These are phyloP conservation scores for Tyrophagus putrescentiae DNA, from an alignment of 1,140 invertebrate genomes.

Conservation along the genomic window DNA sequence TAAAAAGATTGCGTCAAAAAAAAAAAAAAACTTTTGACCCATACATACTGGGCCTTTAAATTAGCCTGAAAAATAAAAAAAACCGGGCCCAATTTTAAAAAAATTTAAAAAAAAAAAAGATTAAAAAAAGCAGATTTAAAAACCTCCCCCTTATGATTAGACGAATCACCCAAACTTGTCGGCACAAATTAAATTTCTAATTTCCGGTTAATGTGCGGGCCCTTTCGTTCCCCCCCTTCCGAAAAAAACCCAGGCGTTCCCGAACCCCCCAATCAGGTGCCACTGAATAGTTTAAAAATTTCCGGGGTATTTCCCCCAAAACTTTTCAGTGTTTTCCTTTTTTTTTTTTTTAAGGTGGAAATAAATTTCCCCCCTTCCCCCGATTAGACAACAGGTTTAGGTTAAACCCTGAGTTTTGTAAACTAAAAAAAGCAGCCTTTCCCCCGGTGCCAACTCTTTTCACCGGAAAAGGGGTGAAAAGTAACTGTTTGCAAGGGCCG, in stretches of 20 bases:
- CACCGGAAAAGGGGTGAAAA: constrained; percentile 83
- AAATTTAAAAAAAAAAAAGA: no score
- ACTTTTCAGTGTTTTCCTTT: constrained; percentile 77
- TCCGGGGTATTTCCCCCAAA: constrained; percentile 96
- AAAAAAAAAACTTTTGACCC: constrained; percentile 53
- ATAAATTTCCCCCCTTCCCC: no score
- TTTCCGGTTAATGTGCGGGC: constrained; percentile 71
- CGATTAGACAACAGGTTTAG: no score
- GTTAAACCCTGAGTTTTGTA: no score
- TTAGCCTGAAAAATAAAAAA: constrained; percentile 87
- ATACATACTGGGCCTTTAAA: constrained; percentile 78
- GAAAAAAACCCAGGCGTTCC: constrained; percentile 78
- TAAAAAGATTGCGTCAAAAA: constrained; percentile 49
- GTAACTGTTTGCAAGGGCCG: constrained; percentile 89
- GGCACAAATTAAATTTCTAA: constrained; percentile 89
- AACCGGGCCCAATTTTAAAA: no score
- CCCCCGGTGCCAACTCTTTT: constrained; percentile 86
- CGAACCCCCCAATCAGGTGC: constrained; percentile 81
- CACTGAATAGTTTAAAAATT: constrained; percentile 84
- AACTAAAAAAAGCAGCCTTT: no score
- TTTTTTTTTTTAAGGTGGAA: no score
- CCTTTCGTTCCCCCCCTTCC: constrained; percentile 66
- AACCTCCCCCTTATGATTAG: constrained; percentile 82
- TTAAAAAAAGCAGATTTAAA: constrained; percentile 29
- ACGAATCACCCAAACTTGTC: constrained; percentile 86